Evolutionary conservation across 2,888 invertebrate species (phyloP).

Genomic region (Salpingus planirostris): DNA sequence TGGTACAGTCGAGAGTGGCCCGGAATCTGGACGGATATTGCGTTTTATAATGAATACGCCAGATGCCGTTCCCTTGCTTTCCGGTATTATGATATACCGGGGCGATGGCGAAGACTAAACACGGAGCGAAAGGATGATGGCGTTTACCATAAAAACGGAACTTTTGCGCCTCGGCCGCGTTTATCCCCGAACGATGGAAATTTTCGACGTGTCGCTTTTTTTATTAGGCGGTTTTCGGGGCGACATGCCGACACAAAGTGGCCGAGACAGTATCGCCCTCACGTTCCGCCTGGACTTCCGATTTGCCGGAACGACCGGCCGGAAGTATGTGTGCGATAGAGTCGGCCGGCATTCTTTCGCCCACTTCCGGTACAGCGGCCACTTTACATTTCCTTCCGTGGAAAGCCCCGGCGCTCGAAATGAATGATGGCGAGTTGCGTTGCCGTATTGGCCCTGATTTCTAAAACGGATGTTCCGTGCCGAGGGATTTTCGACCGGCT

Average conservation of each 20-base stretch:
- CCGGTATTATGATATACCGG: too few relatives aligned
- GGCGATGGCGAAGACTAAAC: too few relatives aligned
- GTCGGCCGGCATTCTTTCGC: slow-evolving; percentile 38
- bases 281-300: slow-evolving; percentile 25
- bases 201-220: too few relatives aligned
- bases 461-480: slow-evolving; percentile 41
- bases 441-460: slow-evolving; percentile 36
- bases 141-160: too few relatives aligned
- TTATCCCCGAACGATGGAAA: too few relatives aligned
- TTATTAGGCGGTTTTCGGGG: too few relatives aligned
- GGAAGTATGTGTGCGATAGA: slow-evolving; percentile 36
- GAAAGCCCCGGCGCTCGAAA: slow-evolving; percentile 23
- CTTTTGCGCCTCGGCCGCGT: too few relatives aligned
- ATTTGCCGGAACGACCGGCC: slow-evolving; percentile 33
- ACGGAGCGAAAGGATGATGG: too few relatives aligned
- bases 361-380: slow-evolving; percentile 36
- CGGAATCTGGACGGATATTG: slow-evolving; percentile 35
- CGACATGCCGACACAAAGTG: too few relatives aligned
- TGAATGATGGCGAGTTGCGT: slow-evolving; percentile 34
- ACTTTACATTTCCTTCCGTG: slow-evolving; percentile 43
- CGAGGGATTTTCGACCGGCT: too few relatives aligned
- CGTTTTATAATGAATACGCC: slow-evolving; percentile 38
- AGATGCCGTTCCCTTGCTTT: slow-evolving; percentile 28
- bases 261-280: slow-evolving; percentile 13
- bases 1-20: too few relatives aligned